Conservation (phyloP, 2,888 invertebrate species). For the Tillus elongatus region DNA sequence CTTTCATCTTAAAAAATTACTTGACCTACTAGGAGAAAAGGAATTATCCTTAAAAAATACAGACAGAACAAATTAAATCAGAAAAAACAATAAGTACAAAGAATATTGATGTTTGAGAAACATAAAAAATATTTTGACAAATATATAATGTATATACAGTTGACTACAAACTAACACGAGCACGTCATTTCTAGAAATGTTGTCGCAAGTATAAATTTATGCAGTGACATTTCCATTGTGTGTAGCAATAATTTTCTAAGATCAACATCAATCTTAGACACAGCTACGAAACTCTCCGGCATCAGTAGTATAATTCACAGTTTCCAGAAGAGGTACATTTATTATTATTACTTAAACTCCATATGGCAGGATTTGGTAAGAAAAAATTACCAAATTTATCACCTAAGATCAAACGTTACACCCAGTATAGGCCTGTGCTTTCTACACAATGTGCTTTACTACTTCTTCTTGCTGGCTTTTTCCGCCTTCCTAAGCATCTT, state of each 20-base stretch:
- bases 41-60: background rate
- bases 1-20: too few relatives aligned
- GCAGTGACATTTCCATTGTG: slow-evolving; percentile 4
- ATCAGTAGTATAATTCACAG: background rate
- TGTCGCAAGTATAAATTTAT: slow-evolving; percentile 19
- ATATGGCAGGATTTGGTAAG: slow-evolving; percentile 29
- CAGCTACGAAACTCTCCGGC: slow-evolving; percentile 6
- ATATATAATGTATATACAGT: slow-evolving; percentile 15
- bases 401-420: slow-evolving; percentile 7
- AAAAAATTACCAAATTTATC: too few relatives aligned
- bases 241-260: slow-evolving; percentile 17
- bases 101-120: slow-evolving; percentile 2
- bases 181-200: slow-evolving; percentile 17
- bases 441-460: slow-evolving; percentile 24
- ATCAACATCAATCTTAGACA: slow-evolving; percentile 17
- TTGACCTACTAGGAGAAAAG: slow-evolving; percentile 1
- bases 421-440: slow-evolving; percentile 2
- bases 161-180: slow-evolving; percentile 22
- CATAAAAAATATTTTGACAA: slow-evolving; percentile 6
- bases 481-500: slow-evolving; percentile 81
- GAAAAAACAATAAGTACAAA: slow-evolving; percentile 12
- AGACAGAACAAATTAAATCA: background rate
- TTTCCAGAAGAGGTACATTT: too few relatives aligned
- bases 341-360: slow-evolving; percentile 19
- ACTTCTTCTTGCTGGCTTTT: slow-evolving; percentile 58